Conservation (phyloP, 2,888 invertebrate genomes). For the Cylindroiulus punctatus region DNA sequence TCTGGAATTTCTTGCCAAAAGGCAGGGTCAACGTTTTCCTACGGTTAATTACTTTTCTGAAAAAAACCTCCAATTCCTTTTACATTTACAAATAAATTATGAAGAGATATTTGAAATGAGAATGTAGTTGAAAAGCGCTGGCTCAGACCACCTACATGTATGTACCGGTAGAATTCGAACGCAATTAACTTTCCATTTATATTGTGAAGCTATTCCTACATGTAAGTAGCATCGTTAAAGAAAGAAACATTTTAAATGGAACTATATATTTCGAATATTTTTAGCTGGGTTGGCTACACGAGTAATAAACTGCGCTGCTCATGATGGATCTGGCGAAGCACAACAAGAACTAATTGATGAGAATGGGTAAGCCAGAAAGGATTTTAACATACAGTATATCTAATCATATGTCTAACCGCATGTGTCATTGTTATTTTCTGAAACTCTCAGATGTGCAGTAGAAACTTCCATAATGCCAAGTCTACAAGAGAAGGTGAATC, state of each 20-base stretch:
- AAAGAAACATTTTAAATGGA: neutral
- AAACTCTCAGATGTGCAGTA: constrained; percentile 50
- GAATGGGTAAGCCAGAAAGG: constrained; percentile 69
- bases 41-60: too few species aligned
- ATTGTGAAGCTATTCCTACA: neutral
- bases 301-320: constrained; percentile 80
- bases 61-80: too few species aligned
- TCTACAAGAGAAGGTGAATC: constrained; percentile 60
- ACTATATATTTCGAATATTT: neutral
- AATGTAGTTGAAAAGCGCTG: neutral
- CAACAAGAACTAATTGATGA: constrained; percentile 79
- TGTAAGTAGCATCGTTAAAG: neutral
- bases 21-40: neutral
- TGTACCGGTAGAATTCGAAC: neutral
- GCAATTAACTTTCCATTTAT: neutral
- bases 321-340: constrained; percentile 80
- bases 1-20: neutral
- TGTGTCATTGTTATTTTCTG: neutral
- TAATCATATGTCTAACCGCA: neutral
- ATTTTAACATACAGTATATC: neutral
- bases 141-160: neutral
- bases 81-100: neutral
- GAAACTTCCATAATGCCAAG: constrained; percentile 53
- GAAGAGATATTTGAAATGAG: neutral
- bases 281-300: constrained; percentile 77